Base-by-base conservation (phyloP, 2,113 vertebrate species). In the Lepus timidus region DNA sequence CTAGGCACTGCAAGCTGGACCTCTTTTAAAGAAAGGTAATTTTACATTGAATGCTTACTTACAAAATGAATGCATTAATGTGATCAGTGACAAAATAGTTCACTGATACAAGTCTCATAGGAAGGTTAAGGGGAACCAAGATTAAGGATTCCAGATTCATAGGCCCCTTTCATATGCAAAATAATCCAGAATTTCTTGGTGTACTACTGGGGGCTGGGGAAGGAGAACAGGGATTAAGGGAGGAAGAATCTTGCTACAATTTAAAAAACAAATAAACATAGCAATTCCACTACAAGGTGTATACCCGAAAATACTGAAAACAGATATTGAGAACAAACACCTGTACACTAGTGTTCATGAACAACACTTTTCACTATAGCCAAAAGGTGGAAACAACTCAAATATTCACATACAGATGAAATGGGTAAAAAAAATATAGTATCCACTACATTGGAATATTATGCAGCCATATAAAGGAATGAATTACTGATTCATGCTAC, bases 1-100 rank as follows among this genome's bases (percentile, higher is more conserved):
- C 29, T 51, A 55, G 78, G 52, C 44, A 65, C 8, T 44, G 31
- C 8, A 62, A 84, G 78, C 10, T 4, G 78, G 51, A 67, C 9
- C 51, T 49, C 52, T 86, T 81, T 39, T 85, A 93, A 88, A 79
- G 33, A 22, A 61, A 79, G 86, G 36, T 29, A n/a, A 20, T 75
- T 79, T 82, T 29, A 74, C 73, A 87, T 22, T 19, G 9, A 87
- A 62, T 22, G 64, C 36, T 36, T 36, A 36, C 36, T 36, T 36
- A 36, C 36, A 36, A 36, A 36, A 36, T 36, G 36, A 36, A 36
- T 36, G 36, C 19, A 74, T 22, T 31, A 55, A 27, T 25, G 70
- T 73, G 55, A 76, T 65, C 55, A 92, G 74, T 51, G 62, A 73
- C n/a, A 93, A 94, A 68, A 76, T 61, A 79, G 49, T 90, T 96